Base-by-base conservation (phyloP, 2,888 invertebrate species). In the Unio delphinus region DNA sequence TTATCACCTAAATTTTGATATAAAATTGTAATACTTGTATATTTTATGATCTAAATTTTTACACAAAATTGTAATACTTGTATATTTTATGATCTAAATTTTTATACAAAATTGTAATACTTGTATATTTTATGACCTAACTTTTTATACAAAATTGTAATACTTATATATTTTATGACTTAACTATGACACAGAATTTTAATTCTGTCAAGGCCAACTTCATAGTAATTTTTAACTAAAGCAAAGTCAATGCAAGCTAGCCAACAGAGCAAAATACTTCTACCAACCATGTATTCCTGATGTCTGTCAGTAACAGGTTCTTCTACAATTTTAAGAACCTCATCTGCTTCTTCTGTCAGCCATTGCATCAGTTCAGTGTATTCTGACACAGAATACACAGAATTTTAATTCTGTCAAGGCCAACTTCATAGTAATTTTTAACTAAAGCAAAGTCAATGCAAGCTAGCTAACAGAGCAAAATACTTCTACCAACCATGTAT, bases 321-420 rank as follows among this genome's bases (percentile, higher is more conserved):
- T 68, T 87, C 82, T 4, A 84, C 83, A n/a, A 85, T 80, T 62
- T 83, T 75, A 65, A 89, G 79, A 15, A 82, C 77, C 45, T 85
- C 86, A n/a, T 86, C 84, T 20, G 89, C 88, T 63, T 87, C 85
- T 82, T 75, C 76, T 20, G 93, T 92, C 75, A 97, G 91, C 96
- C 97, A 98, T 84, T 93, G 92, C 86, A 95, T 92, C 76, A 98
- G 92, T 80, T 93, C 93, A 86, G 94, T 93, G 91, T 95, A 88
- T 61, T 87, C 87, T 34, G 83, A n/a, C n/a, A n/a, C n/a, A n/a
- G n/a, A n/a, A n/a, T n/a, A n/a, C n/a, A n/a, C n/a, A n/a, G n/a
- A n/a, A n/a, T n/a, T n/a, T 28, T 28, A 60, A 28, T 17, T 6
- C 34, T 62, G 15, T 23, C 15, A 17, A 20, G 30, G 45, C 0